Base-by-base conservation (phyloP, 2,888 invertebrate genomes). In the Acleris emargana region DNA sequence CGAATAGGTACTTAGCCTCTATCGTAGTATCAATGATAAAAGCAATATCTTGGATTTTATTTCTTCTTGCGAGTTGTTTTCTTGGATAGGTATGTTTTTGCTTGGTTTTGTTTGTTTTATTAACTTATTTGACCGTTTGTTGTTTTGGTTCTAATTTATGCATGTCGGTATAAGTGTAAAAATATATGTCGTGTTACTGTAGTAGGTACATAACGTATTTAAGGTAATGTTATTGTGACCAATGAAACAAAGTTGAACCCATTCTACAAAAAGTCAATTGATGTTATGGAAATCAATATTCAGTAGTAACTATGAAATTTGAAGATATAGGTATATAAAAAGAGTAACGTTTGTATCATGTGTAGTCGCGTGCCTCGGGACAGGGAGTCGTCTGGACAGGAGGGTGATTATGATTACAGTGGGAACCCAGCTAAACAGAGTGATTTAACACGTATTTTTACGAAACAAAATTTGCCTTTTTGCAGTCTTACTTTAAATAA, bases 61-160 rank as follows among this genome's bases (percentile, higher is more conserved):
- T 66, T 66, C 47, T 58, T 45, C 42, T 60, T 61, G 51, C 50
- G 58, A 76, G 75, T 77, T 79, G 78, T 74, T 73, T 72, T 73
- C 71, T 75, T 81, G 78, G 78, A 76, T 80, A 78, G 81, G 83
- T 83, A 78, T 76, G 80, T 81, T 80, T 82, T 86, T 70, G 87
- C 84, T 88, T 88, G 81, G 78, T 77, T 81, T 86, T 84, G 81
- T 84, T 87, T 85, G 81, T 86, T 83, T 82, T 81, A 81, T 79
- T 88, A 88, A 87, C 84, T 86, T 89, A 88, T 86, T 86, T 81
- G 79, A 80, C 79, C 80, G 82, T 80, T 82, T 86, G 82, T 83
- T 82, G 83, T 85, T 72, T 88, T 85, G 83, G 82, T 87, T 83
- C 81, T 86, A 84, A 85, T 86, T 81, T 77, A 76, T 84, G 85